Evolutionary conservation across 2,113 vertebrate species (phyloP), one percentile per base, ranked within the genome.

Genomic region (Macrotis lagotis): DNA sequence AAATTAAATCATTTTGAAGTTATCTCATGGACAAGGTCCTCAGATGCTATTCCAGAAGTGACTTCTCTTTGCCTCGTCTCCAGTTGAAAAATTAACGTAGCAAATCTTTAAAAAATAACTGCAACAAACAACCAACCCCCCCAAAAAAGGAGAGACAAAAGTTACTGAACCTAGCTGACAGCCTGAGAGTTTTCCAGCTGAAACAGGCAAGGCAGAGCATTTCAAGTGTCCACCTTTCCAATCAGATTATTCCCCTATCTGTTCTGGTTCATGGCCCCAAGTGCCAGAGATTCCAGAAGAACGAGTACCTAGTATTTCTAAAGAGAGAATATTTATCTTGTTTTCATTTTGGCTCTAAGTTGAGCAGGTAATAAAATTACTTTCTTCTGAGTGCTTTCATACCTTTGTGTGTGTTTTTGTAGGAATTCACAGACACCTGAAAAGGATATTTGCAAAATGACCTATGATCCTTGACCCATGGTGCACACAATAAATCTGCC

Each of bases 371-470:
- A 97, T 98, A 98, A 98, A 98, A 95, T 97, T 96, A 90, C 92
- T 94, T 97, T 98, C 97, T 96, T 98, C 96, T 94, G 94, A 97
- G 90, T 96, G 94, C 92, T 94, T 92, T 96, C 97, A 53, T 96
- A 96, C 94, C 37, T 97, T 98, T 97, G 96, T 95, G 91, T 97
- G 95, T 98, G 95, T 98, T 98, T 98, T 98, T 96, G 95, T 55
- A 98, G 96, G 94, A 98, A 97, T 98, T 98, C 95, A 97, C 96
- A 97, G 96, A 97, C 95, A 98, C 97, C 96, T 98, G 98, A 97
- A 98, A 98, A 98, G 97, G 97, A 98, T 98, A 98, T 98, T 98
- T 98, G 97, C 94, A 98, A 97, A 97, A 93, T 97, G 98, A 98
- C 94, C 96, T 97, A 90, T 97, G 97, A 97, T 97, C 97, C 97